phyloP scores from a whole-genome alignment of 2,888 invertebrate species.

The Heliconius cydno region DNA sequence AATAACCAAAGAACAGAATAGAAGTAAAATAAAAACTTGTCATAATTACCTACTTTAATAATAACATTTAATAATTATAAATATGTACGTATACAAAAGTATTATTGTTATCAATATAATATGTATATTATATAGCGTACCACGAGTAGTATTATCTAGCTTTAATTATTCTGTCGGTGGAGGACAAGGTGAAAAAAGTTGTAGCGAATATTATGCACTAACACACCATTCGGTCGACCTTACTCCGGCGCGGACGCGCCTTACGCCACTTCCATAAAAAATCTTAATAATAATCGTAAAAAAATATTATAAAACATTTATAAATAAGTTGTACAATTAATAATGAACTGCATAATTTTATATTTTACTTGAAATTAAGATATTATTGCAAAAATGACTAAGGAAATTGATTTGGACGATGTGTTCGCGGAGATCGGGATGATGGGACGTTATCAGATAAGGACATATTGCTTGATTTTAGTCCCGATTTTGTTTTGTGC shows the following conservation, averaged over 20 bases:
- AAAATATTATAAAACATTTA: background rate
- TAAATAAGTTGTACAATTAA: background rate
- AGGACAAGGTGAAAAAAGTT: constrained; percentile 7
- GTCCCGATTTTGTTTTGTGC: constrained; percentile 76
- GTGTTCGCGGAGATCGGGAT: constrained; percentile 68
- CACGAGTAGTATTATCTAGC: background rate
- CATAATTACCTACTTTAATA: background rate
- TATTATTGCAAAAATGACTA: constrained; percentile 15
- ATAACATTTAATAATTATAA: background rate
- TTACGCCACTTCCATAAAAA: background rate
- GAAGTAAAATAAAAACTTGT: background rate
- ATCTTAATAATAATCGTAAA: background rate
- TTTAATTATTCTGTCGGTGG: background rate
- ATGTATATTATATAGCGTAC: background rate
- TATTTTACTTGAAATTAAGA: background rate
- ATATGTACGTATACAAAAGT: background rate
- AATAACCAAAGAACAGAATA: too few relatives aligned
- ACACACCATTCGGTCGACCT: background rate
- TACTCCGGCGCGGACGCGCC: constrained; percentile 12
- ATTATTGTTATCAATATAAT: background rate
- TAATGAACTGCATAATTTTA: background rate
- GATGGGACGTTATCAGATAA: constrained; percentile 75
- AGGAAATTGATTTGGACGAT: constrained; percentile 58
- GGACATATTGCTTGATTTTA: constrained; percentile 70
- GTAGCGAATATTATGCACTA: constrained; percentile 18